A percentile compares a stretch with the other conserved stretches of the same genome.
phyloP scores from a whole-genome alignment of 1,140 invertebrate species.

The Drosophila saltans region DNA sequence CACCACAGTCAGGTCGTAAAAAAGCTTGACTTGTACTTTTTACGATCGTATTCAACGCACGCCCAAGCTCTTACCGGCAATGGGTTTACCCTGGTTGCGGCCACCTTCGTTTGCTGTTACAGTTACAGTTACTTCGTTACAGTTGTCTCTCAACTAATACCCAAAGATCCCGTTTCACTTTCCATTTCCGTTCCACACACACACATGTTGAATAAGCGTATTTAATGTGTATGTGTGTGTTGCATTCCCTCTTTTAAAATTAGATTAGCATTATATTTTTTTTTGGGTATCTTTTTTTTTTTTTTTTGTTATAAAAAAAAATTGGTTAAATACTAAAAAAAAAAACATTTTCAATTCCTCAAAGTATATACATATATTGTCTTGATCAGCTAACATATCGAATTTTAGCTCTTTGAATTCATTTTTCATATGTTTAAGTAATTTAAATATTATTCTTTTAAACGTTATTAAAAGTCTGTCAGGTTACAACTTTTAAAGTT shows the following conservation, averaged over 20 bases:
- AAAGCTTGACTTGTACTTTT: slow-evolving; percentile 32
- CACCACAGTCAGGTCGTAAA: slow-evolving; percentile 20
- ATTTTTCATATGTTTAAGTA: no score
- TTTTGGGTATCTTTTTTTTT: not conserved
- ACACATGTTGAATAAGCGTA: slow-evolving; percentile 8
- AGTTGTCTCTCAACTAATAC: slow-evolving; percentile 4
- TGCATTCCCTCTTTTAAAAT: slow-evolving; percentile 17
- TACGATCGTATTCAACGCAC: slow-evolving; percentile 31
- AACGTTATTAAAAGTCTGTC: no score
- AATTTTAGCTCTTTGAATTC: no score
- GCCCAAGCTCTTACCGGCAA: slow-evolving; percentile 25
- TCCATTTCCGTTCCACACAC: slow-evolving; percentile 1
- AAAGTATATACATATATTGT: no score
- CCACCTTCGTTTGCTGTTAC: not conserved
- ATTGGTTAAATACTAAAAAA: no score
- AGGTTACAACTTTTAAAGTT: no score
- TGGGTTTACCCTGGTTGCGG: slow-evolving; percentile 19
- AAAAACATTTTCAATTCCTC: no score
- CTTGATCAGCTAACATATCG: no score
- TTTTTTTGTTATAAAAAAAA: no score
- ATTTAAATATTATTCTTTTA: no score
- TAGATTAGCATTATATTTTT: slow-evolving; percentile 20
- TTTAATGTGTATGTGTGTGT: not conserved
- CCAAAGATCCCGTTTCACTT: slow-evolving; percentile 7
- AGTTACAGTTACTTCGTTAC: slow-evolving; percentile 6